Evolutionary conservation across 1,140 invertebrate genomes (phyloP).

Genomic region (Melanaphis sacchari): DNA sequence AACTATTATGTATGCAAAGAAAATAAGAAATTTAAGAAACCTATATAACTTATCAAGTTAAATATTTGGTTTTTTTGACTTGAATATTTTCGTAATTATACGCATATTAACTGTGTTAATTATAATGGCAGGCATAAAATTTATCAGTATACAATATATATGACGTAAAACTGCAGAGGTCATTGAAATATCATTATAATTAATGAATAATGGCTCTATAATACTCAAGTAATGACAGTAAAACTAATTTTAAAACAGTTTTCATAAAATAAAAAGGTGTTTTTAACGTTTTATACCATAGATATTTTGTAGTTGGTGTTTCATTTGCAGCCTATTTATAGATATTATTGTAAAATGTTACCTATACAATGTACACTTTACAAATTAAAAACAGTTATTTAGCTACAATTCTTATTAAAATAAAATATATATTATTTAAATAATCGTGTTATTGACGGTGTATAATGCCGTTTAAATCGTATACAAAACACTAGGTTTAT

Average conservation of each 20-base stretch:
- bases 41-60: neutral
- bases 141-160: neutral
- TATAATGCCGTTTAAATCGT: neutral
- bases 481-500: neutral
- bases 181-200: neutral
- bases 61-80: neutral
- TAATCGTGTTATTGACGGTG: neutral
- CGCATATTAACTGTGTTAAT: neutral
- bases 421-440: neutral
- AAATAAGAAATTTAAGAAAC: neutral
- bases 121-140: neutral
- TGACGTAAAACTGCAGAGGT: neutral
- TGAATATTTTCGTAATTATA: neutral
- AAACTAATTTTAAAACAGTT: neutral
- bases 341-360: neutral
- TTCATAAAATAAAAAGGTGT: constrained; percentile 7
- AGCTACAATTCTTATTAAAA: neutral
- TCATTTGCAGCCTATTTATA: neutral
- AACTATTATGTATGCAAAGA: neutral
- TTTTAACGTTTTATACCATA: neutral
- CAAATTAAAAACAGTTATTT: neutral
- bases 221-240: neutral
- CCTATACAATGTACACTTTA: neutral
- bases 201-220: neutral
- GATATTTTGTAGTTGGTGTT: neutral